Conservation (phyloP, 2,797 vertebrate genomes). For the Echeneis naucrates region DNA sequence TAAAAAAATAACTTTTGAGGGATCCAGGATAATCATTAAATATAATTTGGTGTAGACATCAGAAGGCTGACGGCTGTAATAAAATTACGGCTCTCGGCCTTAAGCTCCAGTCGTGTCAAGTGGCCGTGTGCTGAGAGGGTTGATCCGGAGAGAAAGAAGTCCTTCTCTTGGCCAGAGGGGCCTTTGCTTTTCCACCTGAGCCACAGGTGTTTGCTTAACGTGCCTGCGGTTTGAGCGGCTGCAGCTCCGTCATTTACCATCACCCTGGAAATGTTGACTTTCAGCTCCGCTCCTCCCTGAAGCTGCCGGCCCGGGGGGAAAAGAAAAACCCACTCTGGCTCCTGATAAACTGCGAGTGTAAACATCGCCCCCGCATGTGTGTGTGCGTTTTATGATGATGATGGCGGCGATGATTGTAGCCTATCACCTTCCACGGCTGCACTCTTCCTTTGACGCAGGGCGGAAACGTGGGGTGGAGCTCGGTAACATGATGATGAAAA, state of each 20-base stretch:
- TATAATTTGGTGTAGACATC: background rate
- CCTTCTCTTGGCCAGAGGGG: slow-evolving; percentile 64
- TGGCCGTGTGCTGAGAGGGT: slow-evolving; percentile 54
- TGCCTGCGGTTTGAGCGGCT: slow-evolving; percentile 72
- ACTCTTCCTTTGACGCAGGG: slow-evolving; percentile 61
- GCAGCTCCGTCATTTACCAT: slow-evolving; percentile 69
- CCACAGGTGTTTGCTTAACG: slow-evolving; percentile 77
- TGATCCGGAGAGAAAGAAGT: slow-evolving; percentile 67
- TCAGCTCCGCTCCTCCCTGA: slow-evolving; percentile 47
- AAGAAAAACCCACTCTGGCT: slow-evolving; percentile 46
- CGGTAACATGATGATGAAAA: slow-evolving; percentile 54
- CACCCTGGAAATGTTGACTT: slow-evolving; percentile 75
- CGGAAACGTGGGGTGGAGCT: slow-evolving; percentile 40
- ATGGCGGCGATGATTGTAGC: slow-evolving; percentile 55
- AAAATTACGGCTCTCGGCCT: slow-evolving; percentile 31
- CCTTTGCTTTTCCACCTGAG: slow-evolving; percentile 77
- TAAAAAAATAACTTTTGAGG: no score
- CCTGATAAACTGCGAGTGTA: slow-evolving; percentile 54
- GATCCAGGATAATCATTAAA: background rate
- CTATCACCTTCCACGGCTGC: slow-evolving; percentile 59
- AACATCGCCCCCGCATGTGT: slow-evolving; percentile 20
- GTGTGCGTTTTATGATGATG: slow-evolving; percentile 36
- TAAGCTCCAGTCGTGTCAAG: slow-evolving; percentile 44
- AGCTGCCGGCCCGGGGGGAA: slow-evolving; percentile 42
- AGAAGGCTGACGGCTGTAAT: background rate